phyloP scores from a whole-genome alignment of 2,797 vertebrate genomes.

The Pachyuromys duprasi region DNA sequence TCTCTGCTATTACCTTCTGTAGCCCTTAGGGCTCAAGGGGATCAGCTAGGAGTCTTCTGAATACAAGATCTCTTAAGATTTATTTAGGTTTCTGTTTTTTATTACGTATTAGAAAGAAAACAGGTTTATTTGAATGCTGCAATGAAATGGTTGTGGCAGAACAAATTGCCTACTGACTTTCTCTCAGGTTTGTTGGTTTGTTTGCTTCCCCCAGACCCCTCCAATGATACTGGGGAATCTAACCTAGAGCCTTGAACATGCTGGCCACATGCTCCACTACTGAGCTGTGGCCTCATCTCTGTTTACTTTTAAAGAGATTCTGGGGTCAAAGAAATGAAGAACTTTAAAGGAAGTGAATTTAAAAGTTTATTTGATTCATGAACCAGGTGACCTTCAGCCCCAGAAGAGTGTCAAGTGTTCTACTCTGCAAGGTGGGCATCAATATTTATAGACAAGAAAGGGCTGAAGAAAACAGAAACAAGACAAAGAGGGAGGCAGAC shows the following conservation, averaged over 20 bases:
- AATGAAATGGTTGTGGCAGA: neutral
- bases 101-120: neutral
- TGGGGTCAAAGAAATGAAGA: conserved; percentile 5
- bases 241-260: neutral
- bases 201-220: neutral
- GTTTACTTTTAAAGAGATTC: conserved; percentile 34
- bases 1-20: neutral
- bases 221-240: neutral
- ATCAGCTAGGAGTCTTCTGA: neutral
- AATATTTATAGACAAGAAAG: neutral
- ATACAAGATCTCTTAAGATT: neutral
- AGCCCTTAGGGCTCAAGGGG: neutral
- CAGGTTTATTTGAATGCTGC: neutral
- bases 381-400: neutral
- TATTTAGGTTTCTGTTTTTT: neutral
- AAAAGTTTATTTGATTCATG: neutral
- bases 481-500: neutral
- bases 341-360: neutral
- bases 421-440: neutral
- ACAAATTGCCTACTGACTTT: neutral
- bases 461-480: neutral
- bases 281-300: neutral
- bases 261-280: neutral
- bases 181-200: neutral
- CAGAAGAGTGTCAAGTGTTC: neutral